phyloP scores from a whole-genome alignment of 2,113 vertebrate genomes.

The Colius striatus region DNA sequence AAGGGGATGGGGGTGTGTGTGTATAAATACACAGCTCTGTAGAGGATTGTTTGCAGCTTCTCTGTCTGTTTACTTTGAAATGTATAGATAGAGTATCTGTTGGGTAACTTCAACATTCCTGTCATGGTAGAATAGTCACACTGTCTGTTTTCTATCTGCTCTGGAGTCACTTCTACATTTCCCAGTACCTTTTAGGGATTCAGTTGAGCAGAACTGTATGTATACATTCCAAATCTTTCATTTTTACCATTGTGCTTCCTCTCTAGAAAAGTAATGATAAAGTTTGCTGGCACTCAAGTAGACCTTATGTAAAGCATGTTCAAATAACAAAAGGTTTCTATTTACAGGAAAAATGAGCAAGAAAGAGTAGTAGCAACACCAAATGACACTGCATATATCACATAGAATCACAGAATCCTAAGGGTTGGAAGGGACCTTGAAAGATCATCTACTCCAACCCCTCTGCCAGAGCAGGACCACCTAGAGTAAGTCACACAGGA shows the following conservation, averaged over 20 bases:
- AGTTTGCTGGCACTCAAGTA: neutral
- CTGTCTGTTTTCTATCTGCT: neutral
- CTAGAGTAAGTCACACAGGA: too few relatives aligned
- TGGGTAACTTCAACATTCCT: neutral
- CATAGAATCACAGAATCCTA: too few relatives aligned
- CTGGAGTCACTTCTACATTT: neutral
- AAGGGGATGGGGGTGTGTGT: neutral
- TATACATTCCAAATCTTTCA: neutral
- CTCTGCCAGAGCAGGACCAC: too few relatives aligned
- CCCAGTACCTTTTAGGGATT: neutral
- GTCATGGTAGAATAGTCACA: neutral
- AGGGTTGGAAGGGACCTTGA: too few relatives aligned
- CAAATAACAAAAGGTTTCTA: neutral
- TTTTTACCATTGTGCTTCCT: neutral
- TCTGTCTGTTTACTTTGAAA: neutral
- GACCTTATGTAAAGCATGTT: neutral
- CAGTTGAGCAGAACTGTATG: neutral
- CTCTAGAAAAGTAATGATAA: neutral
- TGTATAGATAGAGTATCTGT: accelerated
- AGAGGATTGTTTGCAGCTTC: neutral
- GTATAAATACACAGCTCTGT: neutral
- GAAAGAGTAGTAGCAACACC: neutral
- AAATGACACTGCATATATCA: neutral
- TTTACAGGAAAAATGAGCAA: accelerated
- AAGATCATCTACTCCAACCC: too few relatives aligned